These are phyloP conservation scores for Donacobius atricapilla DNA, from an alignment of 2,113 vertebrate species.

Conservation along the genomic window DNA sequence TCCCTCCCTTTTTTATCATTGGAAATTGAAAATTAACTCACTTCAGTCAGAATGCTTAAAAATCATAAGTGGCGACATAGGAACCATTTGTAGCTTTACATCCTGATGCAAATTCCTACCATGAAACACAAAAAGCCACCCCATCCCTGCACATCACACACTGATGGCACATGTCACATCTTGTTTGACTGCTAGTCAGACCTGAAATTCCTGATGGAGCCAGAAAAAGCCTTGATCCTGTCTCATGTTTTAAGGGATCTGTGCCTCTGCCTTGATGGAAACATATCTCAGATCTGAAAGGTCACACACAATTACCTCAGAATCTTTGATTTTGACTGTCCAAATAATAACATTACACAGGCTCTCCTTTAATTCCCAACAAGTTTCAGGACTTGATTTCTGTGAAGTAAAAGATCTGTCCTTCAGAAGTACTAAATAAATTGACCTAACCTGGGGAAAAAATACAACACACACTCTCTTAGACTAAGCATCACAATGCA, in stretches of 20 bases:
- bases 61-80: not conserved
- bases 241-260: not conserved
- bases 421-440: not conserved
- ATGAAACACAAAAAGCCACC: not conserved
- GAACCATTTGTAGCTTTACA: not conserved
- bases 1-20: not conserved
- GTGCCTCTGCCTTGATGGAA: not conserved
- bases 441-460: not conserved
- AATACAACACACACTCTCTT: not conserved
- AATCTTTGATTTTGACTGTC: not conserved
- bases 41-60: not conserved
- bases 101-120: not conserved
- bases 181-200: not conserved
- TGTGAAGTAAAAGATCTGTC: not conserved
- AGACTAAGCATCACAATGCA: not conserved
- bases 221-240: not conserved
- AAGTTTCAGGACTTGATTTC: not conserved
- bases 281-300: not conserved
- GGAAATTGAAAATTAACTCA: not conserved
- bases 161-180: not conserved
- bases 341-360: not conserved
- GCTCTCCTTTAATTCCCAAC: not conserved
- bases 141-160: not conserved
- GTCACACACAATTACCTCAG: not conserved
- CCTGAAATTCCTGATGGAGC: not conserved